These are phyloP conservation scores for Sebastes jordani DNA, from an alignment of 2,797 vertebrate species.

Conservation along the genomic window DNA sequence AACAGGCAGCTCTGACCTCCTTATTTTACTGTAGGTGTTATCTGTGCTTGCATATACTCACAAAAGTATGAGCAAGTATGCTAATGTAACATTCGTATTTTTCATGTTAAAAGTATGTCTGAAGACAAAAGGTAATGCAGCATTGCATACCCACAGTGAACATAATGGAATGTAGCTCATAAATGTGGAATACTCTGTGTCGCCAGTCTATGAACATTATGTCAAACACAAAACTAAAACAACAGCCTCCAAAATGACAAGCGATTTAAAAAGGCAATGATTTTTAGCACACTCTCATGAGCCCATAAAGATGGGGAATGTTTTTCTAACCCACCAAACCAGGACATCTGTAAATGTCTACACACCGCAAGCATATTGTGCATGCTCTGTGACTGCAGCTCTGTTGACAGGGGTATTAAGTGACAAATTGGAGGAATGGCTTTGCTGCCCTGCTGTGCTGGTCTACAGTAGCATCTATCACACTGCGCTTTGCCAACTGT, in stretches of 20 bases:
- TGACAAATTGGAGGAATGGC: slow-evolving; percentile 53
- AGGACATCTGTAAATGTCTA: background rate
- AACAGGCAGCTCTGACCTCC: slow-evolving; percentile 11
- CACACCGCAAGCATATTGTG: slow-evolving; percentile 18
- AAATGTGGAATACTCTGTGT: background rate
- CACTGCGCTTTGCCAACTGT: slow-evolving; percentile 60
- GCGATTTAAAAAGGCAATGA: background rate
- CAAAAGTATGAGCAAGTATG: background rate
- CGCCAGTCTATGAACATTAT: background rate
- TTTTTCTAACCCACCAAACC: background rate
- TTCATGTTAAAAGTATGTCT: background rate
- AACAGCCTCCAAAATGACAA: background rate
- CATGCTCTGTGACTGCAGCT: slow-evolving; percentile 30
- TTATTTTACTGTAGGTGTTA: slow-evolving; percentile 12
- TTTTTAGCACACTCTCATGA: background rate
- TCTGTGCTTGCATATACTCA: background rate
- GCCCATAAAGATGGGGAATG: background rate
- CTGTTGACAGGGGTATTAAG: slow-evolving; percentile 37
- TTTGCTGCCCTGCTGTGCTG: slow-evolving; percentile 55
- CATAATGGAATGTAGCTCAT: background rate
- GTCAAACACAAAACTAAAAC: background rate
- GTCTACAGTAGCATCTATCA: slow-evolving; percentile 68
- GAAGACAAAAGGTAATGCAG: background rate
- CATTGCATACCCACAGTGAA: background rate
- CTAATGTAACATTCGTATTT: background rate